Evolutionary conservation across 2,888 invertebrate species (phyloP).

Genomic region (Halocaridina rubra): DNA sequence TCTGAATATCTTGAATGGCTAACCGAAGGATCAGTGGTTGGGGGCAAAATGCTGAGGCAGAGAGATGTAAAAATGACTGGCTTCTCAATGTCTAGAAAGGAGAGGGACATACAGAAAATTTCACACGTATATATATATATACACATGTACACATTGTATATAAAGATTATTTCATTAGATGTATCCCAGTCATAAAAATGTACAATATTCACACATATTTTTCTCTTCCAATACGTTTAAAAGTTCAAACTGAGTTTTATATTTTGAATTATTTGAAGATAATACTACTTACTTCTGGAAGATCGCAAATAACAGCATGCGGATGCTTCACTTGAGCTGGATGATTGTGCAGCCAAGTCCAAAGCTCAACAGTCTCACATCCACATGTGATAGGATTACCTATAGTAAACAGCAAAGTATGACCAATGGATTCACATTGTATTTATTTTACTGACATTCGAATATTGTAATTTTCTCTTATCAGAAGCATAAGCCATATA

Average conservation of each 20-base stretch:
- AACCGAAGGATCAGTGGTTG: conserved; percentile 56
- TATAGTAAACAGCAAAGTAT: no score
- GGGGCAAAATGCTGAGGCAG: conserved; percentile 62
- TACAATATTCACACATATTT: no score
- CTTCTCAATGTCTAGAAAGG: conserved; percentile 38
- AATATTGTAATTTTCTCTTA: no score
- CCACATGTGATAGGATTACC: conserved; percentile 90
- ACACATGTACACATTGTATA: background rate
- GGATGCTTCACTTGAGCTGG: conserved; percentile 77
- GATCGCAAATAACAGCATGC: conserved; percentile 71
- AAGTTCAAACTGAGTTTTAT: no score
- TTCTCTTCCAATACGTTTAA: no score
- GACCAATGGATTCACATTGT: no score
- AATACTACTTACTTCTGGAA: conserved; percentile 56
- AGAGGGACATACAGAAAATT: no score
- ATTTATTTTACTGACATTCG: no score
- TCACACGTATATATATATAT: background rate
- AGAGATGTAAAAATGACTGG: conserved; percentile 56
- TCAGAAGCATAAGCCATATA: no score
- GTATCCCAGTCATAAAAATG: no score
- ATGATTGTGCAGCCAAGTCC: conserved; percentile 93
- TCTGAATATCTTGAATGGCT: conserved; percentile 62
- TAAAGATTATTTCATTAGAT: no score
- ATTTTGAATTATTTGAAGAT: no score
- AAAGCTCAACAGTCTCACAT: conserved; percentile 89